phyloP scores from a whole-genome alignment of 2,113 vertebrate species.

The Heptranchias perlo region DNA sequence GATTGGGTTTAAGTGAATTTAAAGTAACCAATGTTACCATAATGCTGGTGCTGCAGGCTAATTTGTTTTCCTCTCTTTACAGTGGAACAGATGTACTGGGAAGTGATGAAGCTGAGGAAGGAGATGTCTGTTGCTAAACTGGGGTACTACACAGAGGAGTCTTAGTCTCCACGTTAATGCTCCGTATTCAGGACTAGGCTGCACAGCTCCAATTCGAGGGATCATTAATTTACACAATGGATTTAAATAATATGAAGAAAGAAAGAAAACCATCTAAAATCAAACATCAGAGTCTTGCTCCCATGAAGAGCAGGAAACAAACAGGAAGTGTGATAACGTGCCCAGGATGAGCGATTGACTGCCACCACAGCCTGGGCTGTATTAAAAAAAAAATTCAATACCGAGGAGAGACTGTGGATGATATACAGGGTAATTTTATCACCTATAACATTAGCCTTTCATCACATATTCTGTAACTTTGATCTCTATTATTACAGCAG shows the following conservation, averaged over 20 bases:
- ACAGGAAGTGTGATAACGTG: neutral
- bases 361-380: neutral
- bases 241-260: neutral
- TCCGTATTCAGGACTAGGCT: neutral
- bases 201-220: neutral
- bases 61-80: conserved; percentile 39
- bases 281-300: neutral
- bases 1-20: neutral
- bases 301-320: neutral
- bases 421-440: neutral
- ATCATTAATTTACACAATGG: neutral
- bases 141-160: conserved; percentile 77
- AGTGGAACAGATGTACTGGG: conserved; percentile 95
- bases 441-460: neutral
- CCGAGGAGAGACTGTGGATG: neutral
- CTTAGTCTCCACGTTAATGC: conserved; percentile 49
- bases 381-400: neutral
- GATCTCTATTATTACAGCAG: neutral
- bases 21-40: too few relatives aligned
- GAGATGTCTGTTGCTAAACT: conserved; percentile 92
- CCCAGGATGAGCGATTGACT: neutral
- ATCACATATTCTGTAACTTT: neutral
- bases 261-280: neutral
- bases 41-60: neutral
- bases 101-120: conserved; percentile 80